Base-by-base conservation (phyloP, 2,888 invertebrate species). In the Drosophila mettleri region DNA sequence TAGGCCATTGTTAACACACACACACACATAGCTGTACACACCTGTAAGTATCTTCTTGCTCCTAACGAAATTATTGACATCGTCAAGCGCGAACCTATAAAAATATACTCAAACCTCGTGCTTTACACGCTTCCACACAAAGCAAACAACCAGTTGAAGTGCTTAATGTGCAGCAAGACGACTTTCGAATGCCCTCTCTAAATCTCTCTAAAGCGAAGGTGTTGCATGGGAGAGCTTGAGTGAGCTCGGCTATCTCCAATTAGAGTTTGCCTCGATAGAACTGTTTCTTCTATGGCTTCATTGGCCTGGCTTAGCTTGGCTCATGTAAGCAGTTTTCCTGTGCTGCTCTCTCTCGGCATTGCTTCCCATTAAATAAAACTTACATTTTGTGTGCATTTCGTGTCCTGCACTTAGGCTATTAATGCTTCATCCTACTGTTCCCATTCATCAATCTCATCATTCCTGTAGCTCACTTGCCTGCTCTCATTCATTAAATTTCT, bases 11-110 rank as follows among this genome's bases (percentile, higher is more conserved):
- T 79, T 74, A 74, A 61, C 54, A 68, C 58, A 41, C 58, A 61
- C 41, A 59, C 46, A 66, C 31, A 36, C 51, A 22, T 29, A 12
- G n/a, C n/a, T n/a, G n/a, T n/a, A 12, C 33, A 46, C 24, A 31
- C 14, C 41, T 6, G n/a, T 24, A 5, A 61, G 52, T 61, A 75
- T 68, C 48, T 54, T 20, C 59, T 63, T 38, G 45, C 71, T 27
- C 45, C 70, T 51, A 72, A 57, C 82, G 36, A 75, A 86, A 73
- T 83, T 80, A 81, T 86, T 84, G 87, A 86, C 82, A 73, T 57
- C 36, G 49, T 22, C 49, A 34, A 60, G 36, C 34, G 20, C 29
- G 12, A 39, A 34, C 48, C 55, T 39, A 31, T 46, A 61, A 48
- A 18, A 52, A 18, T 34, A 12, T 41, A 34, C 49, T 38, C 29